These are phyloP conservation scores for Podargus strigoides DNA, from an alignment of 2,797 vertebrate species.

Conservation along the genomic window DNA sequence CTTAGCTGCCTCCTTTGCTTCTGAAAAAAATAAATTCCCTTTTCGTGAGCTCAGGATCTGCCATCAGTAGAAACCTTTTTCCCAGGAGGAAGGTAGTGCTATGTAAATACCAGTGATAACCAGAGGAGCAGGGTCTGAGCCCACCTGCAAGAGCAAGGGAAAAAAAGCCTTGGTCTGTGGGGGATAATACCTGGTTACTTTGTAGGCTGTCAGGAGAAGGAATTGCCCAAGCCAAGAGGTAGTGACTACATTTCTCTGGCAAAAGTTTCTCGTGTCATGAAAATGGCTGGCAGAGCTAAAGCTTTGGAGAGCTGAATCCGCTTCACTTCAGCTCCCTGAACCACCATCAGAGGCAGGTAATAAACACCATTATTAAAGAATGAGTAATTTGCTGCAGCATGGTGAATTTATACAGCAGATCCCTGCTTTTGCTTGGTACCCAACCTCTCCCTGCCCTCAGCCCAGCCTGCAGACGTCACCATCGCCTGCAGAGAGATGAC, in stretches of 20 bases:
- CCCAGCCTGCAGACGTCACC: not conserved
- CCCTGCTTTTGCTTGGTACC: not conserved
- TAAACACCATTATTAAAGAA: constrained; percentile 35
- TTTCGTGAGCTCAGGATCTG: not conserved
- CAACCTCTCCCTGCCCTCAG: not conserved
- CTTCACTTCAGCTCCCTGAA: not conserved
- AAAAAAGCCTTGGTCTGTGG: not conserved
- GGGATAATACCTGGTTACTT: constrained; percentile 4
- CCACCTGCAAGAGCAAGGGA: not conserved
- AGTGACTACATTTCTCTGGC: not conserved
- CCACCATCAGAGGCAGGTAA: constrained; percentile 28
- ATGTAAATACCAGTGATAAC: not conserved
- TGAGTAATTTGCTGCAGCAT: constrained; percentile 38
- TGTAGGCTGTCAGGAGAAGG: not conserved
- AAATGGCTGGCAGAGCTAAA: constrained; percentile 32
- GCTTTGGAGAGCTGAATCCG: constrained; percentile 35
- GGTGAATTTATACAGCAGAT: not conserved
- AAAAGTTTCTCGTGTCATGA: constrained; percentile 46
- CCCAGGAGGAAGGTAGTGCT: not conserved
- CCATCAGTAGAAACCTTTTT: not conserved
- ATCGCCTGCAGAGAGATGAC: not conserved
- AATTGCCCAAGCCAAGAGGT: constrained; percentile 8
- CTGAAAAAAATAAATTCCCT: not conserved
- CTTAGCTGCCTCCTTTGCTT: not conserved
- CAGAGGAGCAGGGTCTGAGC: not conserved